Evolutionary conservation across 2,113 vertebrate genomes (phyloP), one percentile per base, ranked within the genome.

Genomic region (western clawed frog (Xenopus tropicalis)): DNA sequence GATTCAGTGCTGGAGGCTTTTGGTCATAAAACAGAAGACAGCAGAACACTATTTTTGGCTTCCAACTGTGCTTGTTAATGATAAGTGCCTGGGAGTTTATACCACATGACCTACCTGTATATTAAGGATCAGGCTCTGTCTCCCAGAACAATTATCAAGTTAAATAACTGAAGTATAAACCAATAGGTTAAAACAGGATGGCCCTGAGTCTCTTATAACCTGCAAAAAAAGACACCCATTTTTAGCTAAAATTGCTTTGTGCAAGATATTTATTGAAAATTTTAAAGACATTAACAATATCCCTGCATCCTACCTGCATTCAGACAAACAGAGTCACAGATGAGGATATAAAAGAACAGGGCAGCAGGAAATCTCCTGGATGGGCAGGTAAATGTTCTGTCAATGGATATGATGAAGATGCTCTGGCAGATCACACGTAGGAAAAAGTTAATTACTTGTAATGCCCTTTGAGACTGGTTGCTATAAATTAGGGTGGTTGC

Each of bases 401-500:
- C 72, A 72, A 62, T 44, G 20, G 37, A 51, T 29, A 29, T 74
- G 65, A 68, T 68, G 57, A 74, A 61, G 54, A 59, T 52, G 72
- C 65, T 48, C 57, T 61, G 43, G 65, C 44, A 43, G 57, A 74
- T 74, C 46, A 68, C 54, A 52, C 23, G 23, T 43, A 73, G 19
- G 22, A 66, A 67, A 21, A 68, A 68, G 65, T 74, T 74, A 74
- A 74, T 74, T 74, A 68, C 72, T 74, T 68, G 59, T 37, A 61
- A 22, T 74, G 72, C 72, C 56, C 72, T 68, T 74, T 74, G 54
- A 37, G 46, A 61, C 42, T 17, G 37, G 22, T 37, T 68, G 65
- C 44, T 20, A 74, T 74, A 68, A 74, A 61, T 74, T 62, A n/a
- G n/a, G n/a, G n/a, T n/a, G n/a, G n/a, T n/a, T n/a, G n/a, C n/a